Evolutionary conservation across 2,888 invertebrate species (phyloP).

Genomic region (Diarsia rubi): DNA sequence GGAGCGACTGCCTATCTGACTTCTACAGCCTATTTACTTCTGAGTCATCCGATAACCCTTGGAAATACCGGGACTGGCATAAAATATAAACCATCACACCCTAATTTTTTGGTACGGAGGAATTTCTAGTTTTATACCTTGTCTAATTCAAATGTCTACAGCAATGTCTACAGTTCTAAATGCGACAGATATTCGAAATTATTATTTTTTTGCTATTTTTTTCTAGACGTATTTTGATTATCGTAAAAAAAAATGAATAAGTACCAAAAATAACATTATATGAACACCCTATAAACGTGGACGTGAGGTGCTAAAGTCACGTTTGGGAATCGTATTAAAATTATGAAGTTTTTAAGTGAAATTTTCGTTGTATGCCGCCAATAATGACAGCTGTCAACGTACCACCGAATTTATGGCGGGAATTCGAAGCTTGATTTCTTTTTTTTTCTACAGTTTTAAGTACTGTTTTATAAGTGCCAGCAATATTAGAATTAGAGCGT

Average conservation of each 20-base stretch:
- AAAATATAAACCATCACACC: background rate
- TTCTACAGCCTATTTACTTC: background rate
- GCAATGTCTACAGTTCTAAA: background rate
- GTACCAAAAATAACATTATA: conserved; percentile 51
- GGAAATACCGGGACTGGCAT: background rate
- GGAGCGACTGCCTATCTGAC: background rate
- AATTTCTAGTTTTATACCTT: background rate
- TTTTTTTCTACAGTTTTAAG: conserved; percentile 54
- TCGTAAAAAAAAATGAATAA: conserved; percentile 20
- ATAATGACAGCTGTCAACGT: conserved; percentile 75
- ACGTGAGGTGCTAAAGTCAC: conserved; percentile 85
- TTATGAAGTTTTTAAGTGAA: conserved; percentile 82
- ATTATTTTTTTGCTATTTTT: conserved; percentile 24
- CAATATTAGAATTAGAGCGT: conserved; percentile 30
- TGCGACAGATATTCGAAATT: conserved; percentile 12
- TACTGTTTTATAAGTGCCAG: conserved; percentile 20
- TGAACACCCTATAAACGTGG: conserved; percentile 68
- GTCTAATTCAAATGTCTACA: background rate
- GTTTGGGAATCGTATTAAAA: conserved; percentile 87
- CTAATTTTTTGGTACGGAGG: background rate
- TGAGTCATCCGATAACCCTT: background rate
- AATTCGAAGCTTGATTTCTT: conserved; percentile 50
- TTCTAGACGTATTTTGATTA: conserved; percentile 24
- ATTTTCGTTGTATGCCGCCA: conserved; percentile 66
- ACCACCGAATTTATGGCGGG: conserved; percentile 71